phyloP scores from a whole-genome alignment of 2,797 vertebrate genomes.

The Holocentrus rufus region DNA sequence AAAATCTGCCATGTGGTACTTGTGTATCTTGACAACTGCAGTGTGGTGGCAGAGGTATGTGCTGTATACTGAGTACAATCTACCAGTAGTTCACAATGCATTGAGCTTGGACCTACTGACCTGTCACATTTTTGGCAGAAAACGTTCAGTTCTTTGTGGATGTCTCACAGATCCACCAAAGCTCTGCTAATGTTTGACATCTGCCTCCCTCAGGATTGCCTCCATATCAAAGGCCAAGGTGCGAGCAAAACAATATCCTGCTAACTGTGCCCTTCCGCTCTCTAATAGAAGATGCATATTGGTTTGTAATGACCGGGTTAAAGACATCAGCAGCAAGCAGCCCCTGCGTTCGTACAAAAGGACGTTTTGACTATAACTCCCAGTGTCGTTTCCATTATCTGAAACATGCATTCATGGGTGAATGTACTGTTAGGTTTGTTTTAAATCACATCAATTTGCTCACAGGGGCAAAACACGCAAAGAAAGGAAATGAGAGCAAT shows the following conservation, averaged over 20 bases:
- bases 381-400: constrained; percentile 61
- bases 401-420: constrained; percentile 65
- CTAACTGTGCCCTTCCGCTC: constrained; percentile 74
- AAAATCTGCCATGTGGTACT: too few relatives aligned
- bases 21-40: too few relatives aligned
- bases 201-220: constrained; percentile 54
- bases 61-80: too few relatives aligned
- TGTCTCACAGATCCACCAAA: constrained; percentile 23
- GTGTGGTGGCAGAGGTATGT: too few relatives aligned
- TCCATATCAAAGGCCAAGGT: constrained; percentile 66
- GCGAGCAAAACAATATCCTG: constrained; percentile 72
- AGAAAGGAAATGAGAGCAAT: constrained; percentile 74
- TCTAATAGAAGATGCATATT: constrained; percentile 65
- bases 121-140: constrained; percentile 43
- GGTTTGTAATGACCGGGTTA: constrained; percentile 67
- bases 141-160: constrained; percentile 30
- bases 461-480: constrained; percentile 53
- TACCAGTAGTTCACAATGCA: constrained; percentile 3
- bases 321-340: constrained; percentile 44
- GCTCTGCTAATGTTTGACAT: constrained; percentile 64
- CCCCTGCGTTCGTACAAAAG: constrained; percentile 16
- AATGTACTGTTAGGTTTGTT: constrained; percentile 59
- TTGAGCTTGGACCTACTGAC: constrained; percentile 59
- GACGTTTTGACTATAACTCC: constrained; percentile 51
- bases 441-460: constrained; percentile 71